Evolutionary conservation across 2,797 vertebrate species (phyloP).

Genomic region (Ctenochaetus hawaiiensis): DNA sequence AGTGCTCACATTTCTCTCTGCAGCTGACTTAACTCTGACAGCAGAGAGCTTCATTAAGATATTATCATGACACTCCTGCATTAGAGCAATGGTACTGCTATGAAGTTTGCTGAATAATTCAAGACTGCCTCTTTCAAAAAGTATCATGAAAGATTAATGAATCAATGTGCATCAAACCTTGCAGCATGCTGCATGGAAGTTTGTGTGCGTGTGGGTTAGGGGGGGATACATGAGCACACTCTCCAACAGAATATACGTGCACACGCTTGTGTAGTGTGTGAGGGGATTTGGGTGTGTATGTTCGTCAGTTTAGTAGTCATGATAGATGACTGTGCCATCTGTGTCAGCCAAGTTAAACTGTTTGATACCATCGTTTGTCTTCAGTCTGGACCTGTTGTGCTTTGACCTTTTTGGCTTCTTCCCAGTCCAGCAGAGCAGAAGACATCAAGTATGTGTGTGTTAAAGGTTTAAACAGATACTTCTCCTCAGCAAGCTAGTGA

Average conservation of each 20-base stretch:
- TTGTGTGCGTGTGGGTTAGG: neutral
- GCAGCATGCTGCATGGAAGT: slow-evolving; percentile 22
- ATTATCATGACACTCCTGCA: slow-evolving; percentile 69
- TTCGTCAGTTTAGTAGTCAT: slow-evolving; percentile 37
- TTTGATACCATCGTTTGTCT: slow-evolving; percentile 58
- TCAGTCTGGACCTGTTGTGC: slow-evolving; percentile 39
- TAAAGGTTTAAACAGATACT: neutral
- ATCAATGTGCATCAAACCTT: slow-evolving; percentile 49
- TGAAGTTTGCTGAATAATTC: slow-evolving; percentile 80
- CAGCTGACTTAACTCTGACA: slow-evolving; percentile 62
- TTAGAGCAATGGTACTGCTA: slow-evolving; percentile 65
- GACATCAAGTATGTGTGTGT: neutral
- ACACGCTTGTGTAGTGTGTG: neutral
- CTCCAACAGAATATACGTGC: slow-evolving; percentile 7
- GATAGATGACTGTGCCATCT: slow-evolving; percentile 47
- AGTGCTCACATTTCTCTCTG: slow-evolving; percentile 51
- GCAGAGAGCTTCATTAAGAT: slow-evolving; percentile 74
- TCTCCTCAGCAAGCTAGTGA: neutral
- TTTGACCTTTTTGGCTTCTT: slow-evolving; percentile 48
- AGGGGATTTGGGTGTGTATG: slow-evolving; percentile 15
- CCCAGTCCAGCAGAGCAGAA: slow-evolving; percentile 34
- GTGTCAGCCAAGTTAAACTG: slow-evolving; percentile 53
- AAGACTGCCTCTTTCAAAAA: slow-evolving; percentile 69
- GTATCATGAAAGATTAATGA: slow-evolving; percentile 82
- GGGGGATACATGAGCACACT: neutral